Conservation (phyloP, 2,113 vertebrate genomes). For the Eurypyga helias region DNA sequence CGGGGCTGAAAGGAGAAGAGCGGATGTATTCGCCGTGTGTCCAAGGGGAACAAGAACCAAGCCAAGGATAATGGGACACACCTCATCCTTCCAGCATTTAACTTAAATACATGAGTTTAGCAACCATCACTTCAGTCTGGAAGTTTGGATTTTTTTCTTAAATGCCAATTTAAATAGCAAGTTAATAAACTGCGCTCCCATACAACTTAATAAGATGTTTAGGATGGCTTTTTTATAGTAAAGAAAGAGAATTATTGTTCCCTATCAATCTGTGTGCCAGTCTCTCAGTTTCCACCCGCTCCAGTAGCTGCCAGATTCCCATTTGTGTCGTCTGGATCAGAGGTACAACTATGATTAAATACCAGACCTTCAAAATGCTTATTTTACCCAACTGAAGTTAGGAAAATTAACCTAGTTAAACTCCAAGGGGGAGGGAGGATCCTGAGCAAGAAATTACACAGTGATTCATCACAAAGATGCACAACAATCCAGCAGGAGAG, state of each 20-base stretch:
- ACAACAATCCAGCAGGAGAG: not conserved
- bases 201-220: fast-evolving
- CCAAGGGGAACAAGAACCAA: not conserved
- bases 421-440: not conserved
- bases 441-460: not conserved
- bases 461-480: not conserved
- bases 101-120: not conserved
- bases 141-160: not conserved
- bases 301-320: not conserved
- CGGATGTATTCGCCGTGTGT: fast-evolving
- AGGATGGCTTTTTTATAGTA: not conserved
- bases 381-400: not conserved
- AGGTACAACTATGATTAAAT: not conserved
- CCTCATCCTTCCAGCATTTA: not conserved
- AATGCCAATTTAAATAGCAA: not conserved
- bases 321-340: not conserved
- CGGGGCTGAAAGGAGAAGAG: not conserved
- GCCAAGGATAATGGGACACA: not conserved
- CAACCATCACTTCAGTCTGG: not conserved
- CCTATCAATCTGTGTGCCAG: not conserved
- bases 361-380: not conserved
- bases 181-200: not conserved
- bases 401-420: not conserved
- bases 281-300: not conserved
- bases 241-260: not conserved